These are phyloP conservation scores for Aquatica leii DNA, from an alignment of 2,888 invertebrate genomes.

Conservation along the genomic window DNA sequence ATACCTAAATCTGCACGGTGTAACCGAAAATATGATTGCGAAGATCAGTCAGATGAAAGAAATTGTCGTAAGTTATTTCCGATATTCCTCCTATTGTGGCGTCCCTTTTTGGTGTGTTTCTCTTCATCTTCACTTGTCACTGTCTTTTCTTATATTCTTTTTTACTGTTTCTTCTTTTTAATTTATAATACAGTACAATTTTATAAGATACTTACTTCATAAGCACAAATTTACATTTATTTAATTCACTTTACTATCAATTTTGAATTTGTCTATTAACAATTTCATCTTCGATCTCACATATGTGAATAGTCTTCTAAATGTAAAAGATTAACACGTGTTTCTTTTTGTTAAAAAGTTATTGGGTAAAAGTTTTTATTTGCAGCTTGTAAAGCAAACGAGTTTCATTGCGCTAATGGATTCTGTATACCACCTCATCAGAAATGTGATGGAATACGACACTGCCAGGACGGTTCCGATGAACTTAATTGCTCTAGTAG, in stretches of 20 bases:
- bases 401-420: constrained; percentile 60
- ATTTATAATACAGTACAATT: background rate
- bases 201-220: background rate
- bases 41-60: constrained; percentile 69
- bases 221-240: background rate
- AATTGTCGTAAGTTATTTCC: constrained; percentile 74
- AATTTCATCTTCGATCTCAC: constrained; percentile 18
- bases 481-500: constrained; percentile 58
- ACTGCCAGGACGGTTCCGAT: constrained; percentile 68
- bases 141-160: no score
- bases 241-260: constrained; percentile 2
- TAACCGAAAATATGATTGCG: constrained; percentile 77
- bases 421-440: constrained; percentile 54
- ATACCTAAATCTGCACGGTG: constrained; percentile 74
- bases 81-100: constrained; percentile 13
- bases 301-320: constrained; percentile 9
- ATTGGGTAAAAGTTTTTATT: constrained; percentile 32
- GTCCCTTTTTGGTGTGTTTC: constrained; percentile 22
- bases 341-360: constrained; percentile 14
- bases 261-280: constrained; percentile 21
- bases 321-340: constrained; percentile 23
- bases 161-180: constrained; percentile 3
- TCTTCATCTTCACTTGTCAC: constrained; percentile 17
- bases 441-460: constrained; percentile 64
- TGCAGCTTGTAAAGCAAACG: constrained; percentile 52